Percentiles rank a stretch among this genome's conserved stretches.
Evolutionary conservation across 2,888 invertebrate genomes (phyloP).

Genomic region (Apocheima hispidaria): DNA sequence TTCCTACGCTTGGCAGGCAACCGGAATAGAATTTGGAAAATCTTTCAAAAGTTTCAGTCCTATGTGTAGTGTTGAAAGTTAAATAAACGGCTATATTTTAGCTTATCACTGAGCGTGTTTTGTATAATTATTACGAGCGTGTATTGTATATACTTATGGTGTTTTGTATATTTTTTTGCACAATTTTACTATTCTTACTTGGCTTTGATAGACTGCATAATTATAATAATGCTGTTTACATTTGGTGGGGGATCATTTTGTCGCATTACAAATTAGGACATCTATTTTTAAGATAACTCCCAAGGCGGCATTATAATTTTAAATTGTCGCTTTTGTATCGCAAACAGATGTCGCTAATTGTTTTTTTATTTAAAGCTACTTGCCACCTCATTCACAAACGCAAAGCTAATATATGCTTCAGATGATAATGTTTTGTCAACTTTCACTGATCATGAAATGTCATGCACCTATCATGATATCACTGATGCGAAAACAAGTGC

Average conservation of each 20-base stretch:
- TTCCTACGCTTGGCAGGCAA: no score
- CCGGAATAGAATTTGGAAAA: no score
- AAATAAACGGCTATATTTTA: no score
- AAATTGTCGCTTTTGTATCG: not conserved
- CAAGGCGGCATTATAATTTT: not conserved
- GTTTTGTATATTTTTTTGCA: not conserved
- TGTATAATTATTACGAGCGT: no score
- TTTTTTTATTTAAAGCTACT: not conserved
- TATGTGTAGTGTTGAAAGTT: no score
- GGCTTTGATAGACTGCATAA: not conserved
- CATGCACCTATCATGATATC: no score
- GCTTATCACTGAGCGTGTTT: no score
- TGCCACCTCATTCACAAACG: not conserved
- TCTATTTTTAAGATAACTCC: constrained; percentile 5
- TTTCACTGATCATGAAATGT: no score
- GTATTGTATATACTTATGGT: no score
- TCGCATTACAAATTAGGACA: not conserved
- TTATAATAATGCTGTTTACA: not conserved
- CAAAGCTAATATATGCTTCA: not conserved
- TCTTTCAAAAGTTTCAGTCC: no score
- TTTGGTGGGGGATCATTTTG: not conserved
- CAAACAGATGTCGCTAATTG: constrained; percentile 11
- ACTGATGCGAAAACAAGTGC: no score
- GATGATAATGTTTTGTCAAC: no score
- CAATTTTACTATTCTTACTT: not conserved